Conservation (phyloP, 2,113 vertebrate genomes). For the Dryoscopus gambensis region DNA sequence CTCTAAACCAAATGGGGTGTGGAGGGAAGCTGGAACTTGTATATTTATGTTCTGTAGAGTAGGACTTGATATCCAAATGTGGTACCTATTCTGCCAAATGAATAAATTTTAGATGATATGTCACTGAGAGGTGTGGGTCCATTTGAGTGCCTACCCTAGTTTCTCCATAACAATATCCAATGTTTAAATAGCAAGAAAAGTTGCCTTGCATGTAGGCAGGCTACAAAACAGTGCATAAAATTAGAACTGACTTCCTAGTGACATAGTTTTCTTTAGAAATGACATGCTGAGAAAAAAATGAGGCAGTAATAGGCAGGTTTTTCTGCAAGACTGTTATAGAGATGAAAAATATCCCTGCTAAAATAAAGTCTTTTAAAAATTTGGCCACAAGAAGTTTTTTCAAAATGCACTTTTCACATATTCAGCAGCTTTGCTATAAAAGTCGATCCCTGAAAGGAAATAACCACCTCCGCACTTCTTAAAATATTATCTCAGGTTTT, state of each 20-base stretch:
- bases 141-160: not conserved
- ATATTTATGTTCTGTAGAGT: not conserved
- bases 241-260: slow-evolving; percentile 55
- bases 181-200: slow-evolving; percentile 15
- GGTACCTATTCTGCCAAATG: not conserved
- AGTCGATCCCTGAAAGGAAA: slow-evolving; percentile 25
- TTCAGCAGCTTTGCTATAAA: slow-evolving; percentile 36
- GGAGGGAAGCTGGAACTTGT: not conserved
- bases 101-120: not conserved
- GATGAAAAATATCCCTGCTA: not conserved
- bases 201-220: slow-evolving; percentile 1
- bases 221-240: slow-evolving; percentile 50
- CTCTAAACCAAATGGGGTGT: not conserved
- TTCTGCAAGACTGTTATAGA: not conserved
- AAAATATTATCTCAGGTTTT: slow-evolving; percentile 28
- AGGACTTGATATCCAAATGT: not conserved
- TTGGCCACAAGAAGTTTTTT: not conserved
- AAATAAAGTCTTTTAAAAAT: not conserved
- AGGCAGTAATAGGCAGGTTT: slow-evolving; percentile 9
- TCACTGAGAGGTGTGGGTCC: not conserved
- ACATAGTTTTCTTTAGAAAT: slow-evolving; percentile 56
- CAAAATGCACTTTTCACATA: slow-evolving; percentile 1
- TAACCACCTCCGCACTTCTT: not conserved
- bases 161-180: not conserved
- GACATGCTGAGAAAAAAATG: slow-evolving; percentile 15